Evolutionary conservation across 2,113 vertebrate species (phyloP).

Genomic region (Lathamus discolor): DNA sequence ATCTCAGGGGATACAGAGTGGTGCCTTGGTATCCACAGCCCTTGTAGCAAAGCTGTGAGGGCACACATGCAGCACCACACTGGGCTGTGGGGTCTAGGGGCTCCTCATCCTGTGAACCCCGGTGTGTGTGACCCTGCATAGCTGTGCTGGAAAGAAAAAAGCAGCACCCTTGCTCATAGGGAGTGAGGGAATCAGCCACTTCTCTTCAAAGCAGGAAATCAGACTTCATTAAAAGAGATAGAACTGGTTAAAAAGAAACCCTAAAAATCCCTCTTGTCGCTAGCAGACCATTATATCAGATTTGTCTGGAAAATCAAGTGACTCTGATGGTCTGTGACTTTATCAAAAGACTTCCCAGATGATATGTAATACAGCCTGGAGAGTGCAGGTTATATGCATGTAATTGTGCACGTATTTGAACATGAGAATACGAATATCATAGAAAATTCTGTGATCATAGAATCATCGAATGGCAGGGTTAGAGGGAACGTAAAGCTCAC

Average conservation of each 20-base stretch:
- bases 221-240: not conserved
- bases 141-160: not conserved
- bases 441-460: no score
- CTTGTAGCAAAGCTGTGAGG: not conserved
- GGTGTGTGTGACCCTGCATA: accelerated
- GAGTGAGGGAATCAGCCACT: not conserved
- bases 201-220: not conserved
- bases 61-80: accelerated
- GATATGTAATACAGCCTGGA: not conserved
- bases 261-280: not conserved
- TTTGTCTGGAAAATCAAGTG: not conserved
- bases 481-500: not conserved
- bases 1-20: not conserved
- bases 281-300: not conserved
- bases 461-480: not conserved
- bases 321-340: not conserved
- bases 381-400: not conserved
- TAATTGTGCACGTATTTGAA: not conserved
- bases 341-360: not conserved
- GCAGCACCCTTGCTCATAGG: not conserved
- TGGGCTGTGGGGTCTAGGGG: not conserved
- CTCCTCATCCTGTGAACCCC: not conserved
- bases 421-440: not conserved
- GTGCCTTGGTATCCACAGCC: not conserved
- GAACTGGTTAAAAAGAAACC: not conserved